Base-by-base conservation (phyloP, 2,888 invertebrate species). In the Noctua comes region DNA sequence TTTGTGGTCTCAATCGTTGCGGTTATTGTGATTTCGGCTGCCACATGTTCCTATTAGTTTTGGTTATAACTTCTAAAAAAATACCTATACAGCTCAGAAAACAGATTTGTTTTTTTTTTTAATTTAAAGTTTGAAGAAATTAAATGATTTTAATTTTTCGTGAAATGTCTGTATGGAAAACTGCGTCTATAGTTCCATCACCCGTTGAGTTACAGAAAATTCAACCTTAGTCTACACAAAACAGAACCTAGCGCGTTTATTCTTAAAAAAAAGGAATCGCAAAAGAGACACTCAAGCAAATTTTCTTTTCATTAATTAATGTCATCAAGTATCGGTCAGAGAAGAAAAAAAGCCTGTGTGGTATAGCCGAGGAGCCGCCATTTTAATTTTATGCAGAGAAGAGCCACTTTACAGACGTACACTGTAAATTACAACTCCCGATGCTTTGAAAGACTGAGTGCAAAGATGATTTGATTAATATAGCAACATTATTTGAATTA, bases 311-410 rank as follows among this genome's bases (percentile, higher is more conserved):
- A 75, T 79, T 82, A 73, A 71, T 86, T 79, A 76, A 68, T 66
- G 70, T 76, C 73, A 71, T 80, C 71, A 24, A n/a, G 51, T 57
- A 68, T 71, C 51, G 40, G 16, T 31, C 43, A 46, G 73, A 70
- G 59, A 31, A 75, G 79, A 64, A 79, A 86, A 40, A 83, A 86
- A 85, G 76, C 64, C 76, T 66, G 51, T 71, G 48, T 70, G 64
- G 73, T 82, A 71, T 27, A 71, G n/a, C 27, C 48, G 43, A 83
- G 73, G 64, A 54, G 73, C 57, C 36, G 71, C 76, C 79, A 80
- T 66, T 85, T 85, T 74, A 83, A 86, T 86, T 86, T 86, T 83
- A 83, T 85, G 68, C 83, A 74, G 86, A 76, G 62, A 72, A 76
- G 62, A 59, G 40, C 54, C 65, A 64, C 86, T 86, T 36, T 57